Evolutionary conservation across 2,113 vertebrate genomes (phyloP).

Genomic region (Thunnus thynnus): DNA sequence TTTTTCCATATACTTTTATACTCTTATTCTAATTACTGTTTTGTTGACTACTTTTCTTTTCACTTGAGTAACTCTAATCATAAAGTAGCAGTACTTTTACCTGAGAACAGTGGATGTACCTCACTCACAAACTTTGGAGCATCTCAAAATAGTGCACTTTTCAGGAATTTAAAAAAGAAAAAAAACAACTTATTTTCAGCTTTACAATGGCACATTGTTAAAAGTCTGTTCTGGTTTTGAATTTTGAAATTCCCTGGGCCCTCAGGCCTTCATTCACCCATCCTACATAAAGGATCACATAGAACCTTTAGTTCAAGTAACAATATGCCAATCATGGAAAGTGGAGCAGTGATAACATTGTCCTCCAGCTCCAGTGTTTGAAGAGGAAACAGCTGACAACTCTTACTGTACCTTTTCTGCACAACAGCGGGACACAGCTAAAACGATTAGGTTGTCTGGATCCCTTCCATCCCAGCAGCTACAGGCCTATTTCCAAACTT

Average conservation of each 20-base stretch:
- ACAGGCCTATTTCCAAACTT: conserved; percentile 17
- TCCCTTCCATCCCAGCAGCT: conserved; percentile 2
- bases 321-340: conserved; percentile 28
- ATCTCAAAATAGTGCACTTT: conserved; percentile 17
- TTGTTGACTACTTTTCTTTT: neutral
- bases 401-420: neutral
- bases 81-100: neutral
- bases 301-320: conserved; percentile 13
- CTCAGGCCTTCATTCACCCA: conserved; percentile 4
- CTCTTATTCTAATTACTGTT: neutral
- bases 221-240: conserved; percentile 1
- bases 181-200: neutral
- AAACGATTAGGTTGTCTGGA: conserved; percentile 8
- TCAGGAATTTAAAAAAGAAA: neutral
- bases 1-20: neutral
- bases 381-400: conserved; percentile 29
- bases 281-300: conserved; percentile 1
- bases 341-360: conserved; percentile 23
- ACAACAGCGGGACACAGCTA: neutral
- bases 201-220: neutral
- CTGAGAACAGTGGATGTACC: neutral
- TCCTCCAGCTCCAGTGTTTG: conserved; percentile 32
- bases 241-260: neutral
- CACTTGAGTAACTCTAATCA: too few species aligned
- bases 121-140: neutral